A percentile compares a stretch with the other conserved stretches of the same genome.
phyloP scores from a whole-genome alignment of 2,888 invertebrate species.

The Hydrotaea diabolus region DNA sequence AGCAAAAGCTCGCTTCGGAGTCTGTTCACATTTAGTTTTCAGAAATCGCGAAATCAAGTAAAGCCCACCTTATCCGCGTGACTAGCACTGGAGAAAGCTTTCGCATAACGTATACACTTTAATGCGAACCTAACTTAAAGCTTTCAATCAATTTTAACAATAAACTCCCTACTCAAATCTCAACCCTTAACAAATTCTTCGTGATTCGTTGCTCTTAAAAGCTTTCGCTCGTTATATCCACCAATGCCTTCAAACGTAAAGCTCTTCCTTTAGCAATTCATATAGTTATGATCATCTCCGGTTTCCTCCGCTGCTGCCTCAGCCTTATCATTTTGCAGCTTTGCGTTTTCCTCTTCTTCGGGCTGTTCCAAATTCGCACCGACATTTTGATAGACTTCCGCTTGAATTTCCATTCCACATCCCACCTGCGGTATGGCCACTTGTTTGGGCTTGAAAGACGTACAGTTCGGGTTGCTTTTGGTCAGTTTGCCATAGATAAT shows the following conservation, averaged over 20 bases:
- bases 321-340: neutral
- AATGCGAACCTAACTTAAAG: neutral
- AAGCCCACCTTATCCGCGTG: too few relatives aligned
- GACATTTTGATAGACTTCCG: conserved; percentile 78
- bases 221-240: too few relatives aligned
- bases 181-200: too few relatives aligned
- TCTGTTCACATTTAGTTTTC: too few relatives aligned
- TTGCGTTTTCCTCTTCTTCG: conserved; percentile 2
- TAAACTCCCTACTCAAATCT: neutral
- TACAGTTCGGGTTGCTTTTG: conserved; percentile 76
- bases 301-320: neutral
- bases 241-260: too few relatives aligned
- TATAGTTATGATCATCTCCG: conserved; percentile 73
- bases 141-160: neutral
- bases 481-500: conserved; percentile 79
- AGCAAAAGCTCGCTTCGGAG: too few relatives aligned
- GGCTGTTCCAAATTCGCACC: conserved; percentile 63
- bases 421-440: conserved; percentile 74
- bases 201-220: neutral
- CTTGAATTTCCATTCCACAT: conserved; percentile 75
- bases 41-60: too few relatives aligned
- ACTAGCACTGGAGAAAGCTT: too few relatives aligned
- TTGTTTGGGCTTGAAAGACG: conserved; percentile 78
- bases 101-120: neutral
- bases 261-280: conserved; percentile 72